These are phyloP conservation scores for Dendroctonus ponderosae DNA, from an alignment of 1,140 invertebrate species.

Conservation along the genomic window DNA sequence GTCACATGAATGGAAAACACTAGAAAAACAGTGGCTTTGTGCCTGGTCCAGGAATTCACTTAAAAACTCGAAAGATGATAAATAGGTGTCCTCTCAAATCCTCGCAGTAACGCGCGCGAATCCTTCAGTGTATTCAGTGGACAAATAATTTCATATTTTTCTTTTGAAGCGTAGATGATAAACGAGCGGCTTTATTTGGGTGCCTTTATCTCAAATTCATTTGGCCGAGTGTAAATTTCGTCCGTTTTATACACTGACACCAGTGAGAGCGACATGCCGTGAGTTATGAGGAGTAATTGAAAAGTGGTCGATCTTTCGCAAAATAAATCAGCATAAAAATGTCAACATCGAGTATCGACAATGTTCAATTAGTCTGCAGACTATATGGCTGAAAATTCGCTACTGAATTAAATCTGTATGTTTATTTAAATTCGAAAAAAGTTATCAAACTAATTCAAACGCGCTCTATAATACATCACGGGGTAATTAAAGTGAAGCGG, in stretches of 20 bases:
- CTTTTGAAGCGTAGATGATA: constrained; percentile 20
- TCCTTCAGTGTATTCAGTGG: constrained; percentile 14
- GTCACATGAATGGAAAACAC: too few relatives aligned
- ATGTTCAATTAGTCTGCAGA: too few relatives aligned
- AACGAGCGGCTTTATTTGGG: constrained; percentile 20
- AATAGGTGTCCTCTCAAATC: constrained; percentile 10
- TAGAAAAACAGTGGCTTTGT: too few relatives aligned
- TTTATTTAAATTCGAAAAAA: too few relatives aligned
- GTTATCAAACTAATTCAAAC: too few relatives aligned
- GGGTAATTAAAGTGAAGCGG: too few relatives aligned
- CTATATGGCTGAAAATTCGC: too few relatives aligned
- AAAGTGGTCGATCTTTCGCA: background rate
- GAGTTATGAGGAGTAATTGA: background rate
- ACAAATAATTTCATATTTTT: constrained; percentile 26
- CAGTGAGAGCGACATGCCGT: background rate
- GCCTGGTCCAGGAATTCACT: background rate
- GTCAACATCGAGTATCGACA: too few relatives aligned
- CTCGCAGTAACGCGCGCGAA: constrained; percentile 4
- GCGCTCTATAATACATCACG: too few relatives aligned
- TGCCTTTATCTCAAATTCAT: constrained; percentile 25
- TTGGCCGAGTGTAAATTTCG: constrained; percentile 18
- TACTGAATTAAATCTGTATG: too few relatives aligned
- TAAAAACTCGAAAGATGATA: constrained; percentile 12
- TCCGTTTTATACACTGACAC: constrained; percentile 8
- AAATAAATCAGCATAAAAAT: background rate